These are phyloP conservation scores for Eupsittula cactorum DNA, from an alignment of 2,113 vertebrate species.

Conservation along the genomic window DNA sequence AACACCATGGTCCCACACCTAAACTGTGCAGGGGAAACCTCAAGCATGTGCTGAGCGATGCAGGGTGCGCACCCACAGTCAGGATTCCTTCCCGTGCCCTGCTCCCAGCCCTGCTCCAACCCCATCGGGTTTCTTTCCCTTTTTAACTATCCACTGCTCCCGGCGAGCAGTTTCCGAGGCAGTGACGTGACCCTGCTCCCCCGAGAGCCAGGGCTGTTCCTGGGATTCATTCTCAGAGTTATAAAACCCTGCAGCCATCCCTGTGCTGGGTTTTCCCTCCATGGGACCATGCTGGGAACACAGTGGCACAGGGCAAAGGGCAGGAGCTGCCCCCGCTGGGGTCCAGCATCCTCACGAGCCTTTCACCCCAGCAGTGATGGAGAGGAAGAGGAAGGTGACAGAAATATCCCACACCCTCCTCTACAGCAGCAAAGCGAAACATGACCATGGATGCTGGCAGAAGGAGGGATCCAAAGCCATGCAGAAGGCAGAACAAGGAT, in stretches of 20 bases:
- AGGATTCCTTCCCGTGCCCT: background rate
- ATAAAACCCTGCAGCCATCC: background rate
- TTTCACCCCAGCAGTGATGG: background rate
- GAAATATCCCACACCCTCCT: background rate
- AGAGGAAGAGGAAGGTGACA: background rate
- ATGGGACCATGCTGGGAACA: background rate
- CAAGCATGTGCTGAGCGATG: accelerated
- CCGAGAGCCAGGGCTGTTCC: background rate
- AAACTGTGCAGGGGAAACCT: accelerated
- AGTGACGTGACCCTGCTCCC: background rate
- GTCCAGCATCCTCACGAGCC: background rate
- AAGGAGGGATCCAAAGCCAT: background rate
- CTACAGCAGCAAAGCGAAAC: background rate
- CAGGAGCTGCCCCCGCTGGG: background rate
- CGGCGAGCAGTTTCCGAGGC: conserved; percentile 36
- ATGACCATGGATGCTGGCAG: background rate
- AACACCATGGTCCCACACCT: accelerated
- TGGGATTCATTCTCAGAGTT: conserved; percentile 44
- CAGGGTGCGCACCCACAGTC: background rate
- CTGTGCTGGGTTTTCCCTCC: background rate
- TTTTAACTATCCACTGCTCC: background rate
- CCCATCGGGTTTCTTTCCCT: background rate
- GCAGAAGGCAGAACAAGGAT: background rate
- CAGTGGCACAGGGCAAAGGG: background rate
- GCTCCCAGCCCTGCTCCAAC: accelerated